Evolutionary conservation across 2,113 vertebrate species (phyloP).

Genomic region (Myanophis thanlyinensis): DNA sequence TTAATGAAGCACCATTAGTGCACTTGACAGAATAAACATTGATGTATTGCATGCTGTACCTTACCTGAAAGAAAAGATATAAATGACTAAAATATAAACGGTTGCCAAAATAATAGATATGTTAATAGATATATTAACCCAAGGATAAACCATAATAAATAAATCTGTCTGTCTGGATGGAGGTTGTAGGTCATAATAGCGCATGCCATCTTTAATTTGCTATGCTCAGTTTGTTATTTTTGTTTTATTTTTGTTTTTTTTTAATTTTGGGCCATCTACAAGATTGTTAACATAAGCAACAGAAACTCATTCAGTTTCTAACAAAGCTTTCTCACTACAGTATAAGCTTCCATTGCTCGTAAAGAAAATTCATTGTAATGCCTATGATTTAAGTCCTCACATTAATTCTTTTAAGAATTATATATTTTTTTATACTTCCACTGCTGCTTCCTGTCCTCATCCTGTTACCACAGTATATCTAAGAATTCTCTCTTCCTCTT

Average conservation of each 20-base stretch:
- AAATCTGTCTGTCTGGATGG: not conserved
- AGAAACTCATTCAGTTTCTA: not conserved
- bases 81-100: conserved; percentile 41
- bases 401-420: conserved; percentile 20
- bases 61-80: conserved; percentile 27
- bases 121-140: conserved; percentile 8
- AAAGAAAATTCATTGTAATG: not conserved
- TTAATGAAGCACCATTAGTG: conserved; percentile 34
- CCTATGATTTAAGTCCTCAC: conserved; percentile 36
- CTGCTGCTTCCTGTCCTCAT: conserved; percentile 1
- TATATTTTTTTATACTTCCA: conserved; percentile 1
- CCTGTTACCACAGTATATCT: conserved; percentile 35
- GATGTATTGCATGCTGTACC: conserved; percentile 48
- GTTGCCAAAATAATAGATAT: conserved; percentile 27
- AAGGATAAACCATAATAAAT: conserved; percentile 14
- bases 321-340: not conserved
- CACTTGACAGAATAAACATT: conserved; percentile 35
- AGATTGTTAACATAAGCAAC: not conserved
- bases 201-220: not conserved
- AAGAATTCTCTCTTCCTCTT: not conserved
- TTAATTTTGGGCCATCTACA: not conserved
- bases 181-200: conserved; percentile 8
- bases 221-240: not conserved
- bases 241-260: too few species aligned
- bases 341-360: not conserved